Evolutionary conservation across 2,797 vertebrate species (phyloP), one percentile per base, ranked within the genome.

Genomic region (Rhynchonycteris naso): DNA sequence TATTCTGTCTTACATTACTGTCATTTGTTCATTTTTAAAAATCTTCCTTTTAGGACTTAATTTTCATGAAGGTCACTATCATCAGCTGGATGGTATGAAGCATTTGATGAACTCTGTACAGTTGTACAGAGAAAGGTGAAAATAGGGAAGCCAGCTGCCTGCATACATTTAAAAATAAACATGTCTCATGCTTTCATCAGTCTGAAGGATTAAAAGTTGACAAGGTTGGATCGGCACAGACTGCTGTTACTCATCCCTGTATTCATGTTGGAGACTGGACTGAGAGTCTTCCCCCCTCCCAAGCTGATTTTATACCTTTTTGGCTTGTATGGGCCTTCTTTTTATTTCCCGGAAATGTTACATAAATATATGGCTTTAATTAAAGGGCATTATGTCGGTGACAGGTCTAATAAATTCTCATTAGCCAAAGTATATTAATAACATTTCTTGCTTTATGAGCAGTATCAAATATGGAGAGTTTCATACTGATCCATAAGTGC

Each of bases 141-240:
- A 97, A 86, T 81, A 83, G 95, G 86, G 74, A 94, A 90, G 74
- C 59, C 85, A 86, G 28, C 75, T 54, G 4, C 88, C 63, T 89
- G 69, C 68, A 13, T 91, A 82, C n/a, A 54, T 96, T 96, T 97
- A 97, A 97, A 95, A 97, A 97, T 97, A 97, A 97, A 95, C 88
- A 93, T 89, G 95, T 95, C 93, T 97, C 97, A 95, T 94, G 88
- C 88, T 95, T 93, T 96, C 90, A 79, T 95, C 93, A 68, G 92
- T 87, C 88, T 38, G 80, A 90, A 90, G 96, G 95, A 96, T 96
- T 97, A 95, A 89, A 96, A 82, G 74, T 91, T 94, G 90, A 93
- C 87, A 56, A 61, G 93, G 61, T 71, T 91, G 88, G 90, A 86
- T 96, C 95, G 80, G 94, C 66, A 91, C 91, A 58, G 43, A 38